Evolutionary conservation across 2,888 invertebrate genomes (phyloP).

Genomic region (Troglohyphantes excavatus): DNA sequence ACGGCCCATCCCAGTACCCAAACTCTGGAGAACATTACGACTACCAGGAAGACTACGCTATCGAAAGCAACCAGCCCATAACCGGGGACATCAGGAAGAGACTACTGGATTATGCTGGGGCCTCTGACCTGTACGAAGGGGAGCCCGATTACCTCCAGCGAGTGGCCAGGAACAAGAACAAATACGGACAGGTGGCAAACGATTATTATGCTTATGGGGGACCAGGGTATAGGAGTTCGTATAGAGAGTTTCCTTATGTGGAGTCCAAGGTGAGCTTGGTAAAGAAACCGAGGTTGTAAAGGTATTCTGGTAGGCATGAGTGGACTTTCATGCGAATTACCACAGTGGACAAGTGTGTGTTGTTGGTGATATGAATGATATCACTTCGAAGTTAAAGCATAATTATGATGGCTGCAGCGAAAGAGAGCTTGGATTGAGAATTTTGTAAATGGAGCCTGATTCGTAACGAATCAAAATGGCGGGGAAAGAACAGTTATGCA

Average conservation of each 20-base stretch:
- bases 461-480: too few species aligned
- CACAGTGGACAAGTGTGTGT: too few species aligned
- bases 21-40: constrained; percentile 11
- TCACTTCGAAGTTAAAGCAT: too few species aligned
- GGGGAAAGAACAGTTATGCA: too few species aligned
- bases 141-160: constrained; percentile 71
- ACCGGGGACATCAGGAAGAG: constrained; percentile 67
- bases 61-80: constrained; percentile 71
- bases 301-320: too few species aligned
- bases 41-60: constrained; percentile 59
- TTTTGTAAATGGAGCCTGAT: too few species aligned
- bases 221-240: constrained; percentile 52
- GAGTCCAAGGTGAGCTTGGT: constrained; percentile 58
- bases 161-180: constrained; percentile 57
- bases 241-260: constrained; percentile 68
- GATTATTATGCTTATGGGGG: constrained; percentile 62
- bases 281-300: constrained; percentile 43
- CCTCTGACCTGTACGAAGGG: constrained; percentile 64
- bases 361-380: too few species aligned
- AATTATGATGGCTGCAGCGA: too few species aligned
- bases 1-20: constrained; percentile 40
- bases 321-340: too few species aligned
- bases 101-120: constrained; percentile 70
- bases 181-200: constrained; percentile 62
- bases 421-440: too few species aligned